Conservation (phyloP, 2,113 vertebrate genomes). For the Pogona vitticeps region DNA sequence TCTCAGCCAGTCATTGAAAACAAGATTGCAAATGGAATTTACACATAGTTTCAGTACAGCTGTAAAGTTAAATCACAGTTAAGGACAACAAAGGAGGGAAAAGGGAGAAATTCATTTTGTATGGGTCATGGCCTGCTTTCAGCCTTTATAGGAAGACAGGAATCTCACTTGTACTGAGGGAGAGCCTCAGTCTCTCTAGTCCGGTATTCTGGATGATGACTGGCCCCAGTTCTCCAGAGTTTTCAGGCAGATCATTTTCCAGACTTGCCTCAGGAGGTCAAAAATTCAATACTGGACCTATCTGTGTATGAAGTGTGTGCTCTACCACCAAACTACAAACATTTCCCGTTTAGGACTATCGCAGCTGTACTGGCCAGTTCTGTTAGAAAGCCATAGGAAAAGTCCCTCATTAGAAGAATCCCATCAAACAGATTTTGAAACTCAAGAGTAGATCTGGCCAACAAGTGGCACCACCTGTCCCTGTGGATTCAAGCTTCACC, state of each 20-base stretch:
- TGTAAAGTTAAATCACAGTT: not conserved
- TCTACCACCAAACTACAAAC: too few species aligned
- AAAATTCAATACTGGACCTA: too few species aligned
- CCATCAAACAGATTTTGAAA: not conserved
- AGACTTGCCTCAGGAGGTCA: too few species aligned
- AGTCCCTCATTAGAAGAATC: not conserved
- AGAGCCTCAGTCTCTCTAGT: too few species aligned
- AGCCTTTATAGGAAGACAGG: not conserved
- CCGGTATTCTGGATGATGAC: too few species aligned
- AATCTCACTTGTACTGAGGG: too few species aligned
- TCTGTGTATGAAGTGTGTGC: too few species aligned
- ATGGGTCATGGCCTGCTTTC: not conserved
- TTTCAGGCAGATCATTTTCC: too few species aligned
- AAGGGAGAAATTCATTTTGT: not conserved
- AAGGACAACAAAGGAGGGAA: not conserved
- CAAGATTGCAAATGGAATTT: not conserved
- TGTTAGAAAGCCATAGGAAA: not conserved
- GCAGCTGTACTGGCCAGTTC: not conserved
- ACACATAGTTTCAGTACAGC: not conserved
- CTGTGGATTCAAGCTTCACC: constrained; percentile 23
- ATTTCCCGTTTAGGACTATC: too few species aligned
- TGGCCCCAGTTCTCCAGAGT: too few species aligned
- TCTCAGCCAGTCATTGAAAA: not conserved
- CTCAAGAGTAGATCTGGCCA: constrained; percentile 24
- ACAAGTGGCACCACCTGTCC: constrained; percentile 58